Base-by-base conservation (phyloP, 2,888 invertebrate species). In the Alsophila aescularia region DNA sequence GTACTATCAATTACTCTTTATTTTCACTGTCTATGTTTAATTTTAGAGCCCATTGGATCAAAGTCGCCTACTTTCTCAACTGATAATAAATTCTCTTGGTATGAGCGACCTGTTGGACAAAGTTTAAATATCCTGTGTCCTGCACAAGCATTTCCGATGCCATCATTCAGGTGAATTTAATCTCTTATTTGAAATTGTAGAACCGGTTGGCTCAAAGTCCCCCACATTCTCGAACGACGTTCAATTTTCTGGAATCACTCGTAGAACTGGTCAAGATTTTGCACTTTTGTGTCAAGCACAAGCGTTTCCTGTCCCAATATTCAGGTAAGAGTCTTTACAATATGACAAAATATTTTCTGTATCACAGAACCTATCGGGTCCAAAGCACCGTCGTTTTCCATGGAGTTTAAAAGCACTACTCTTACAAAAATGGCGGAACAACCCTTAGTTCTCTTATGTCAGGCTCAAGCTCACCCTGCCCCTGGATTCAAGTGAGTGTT, bases 231-330 rank as follows among this genome's bases (percentile, higher is more conserved):
- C 94, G 53, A 93, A 93, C 66, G 95, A 94, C 72, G 93, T 94
- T 61, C 93, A 95, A 80, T 93, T 93, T 79, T 93, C 94, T 67
- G 94, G 94, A 81, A 95, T 94, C 81, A 94, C 93, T 78, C 93
- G 95, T 81, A 90, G 85, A 73, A 90, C 89, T 60, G 93, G 92
- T 66, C 93, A 93, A 75, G 93, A 93, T 75, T 93, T 96, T 79
- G 94, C 94, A 43, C 83, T 95, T 67, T 92, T 95, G 77, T 96
- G 96, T 83, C 95, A 95, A 81, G 95, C 96, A 65, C 96, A 96
- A 92, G 96, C 95, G 70, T 95, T 93, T 84, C 96, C 96, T 69
- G 93, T 94, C 77, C 94, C 94, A 68, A 72, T 85, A 68, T 91
- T 90, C 88, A 91, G 90, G 90, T 91, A 84, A 90, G 87, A 53